Conservation (phyloP, 2,113 vertebrate genomes). For the Herpetotheres cachinnans region DNA sequence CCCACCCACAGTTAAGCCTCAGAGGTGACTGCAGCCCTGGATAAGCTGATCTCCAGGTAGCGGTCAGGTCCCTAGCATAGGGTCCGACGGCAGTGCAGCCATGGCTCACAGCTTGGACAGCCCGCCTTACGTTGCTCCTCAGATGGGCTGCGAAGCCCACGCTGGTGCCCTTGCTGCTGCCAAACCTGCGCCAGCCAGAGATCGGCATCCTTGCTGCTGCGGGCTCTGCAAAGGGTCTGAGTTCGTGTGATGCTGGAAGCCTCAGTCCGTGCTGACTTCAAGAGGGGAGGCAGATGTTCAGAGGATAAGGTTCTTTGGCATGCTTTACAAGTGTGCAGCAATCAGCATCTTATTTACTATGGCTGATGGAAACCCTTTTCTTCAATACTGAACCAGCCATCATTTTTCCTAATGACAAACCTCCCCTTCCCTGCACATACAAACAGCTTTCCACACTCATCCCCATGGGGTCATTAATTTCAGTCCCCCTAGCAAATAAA, state of each 20-base stretch:
- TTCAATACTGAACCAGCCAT: background rate
- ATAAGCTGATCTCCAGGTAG: background rate
- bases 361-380: background rate
- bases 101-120: fast-evolving
- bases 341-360: background rate
- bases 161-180: fast-evolving
- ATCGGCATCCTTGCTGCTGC: background rate
- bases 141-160: background rate
- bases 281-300: background rate
- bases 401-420: background rate
- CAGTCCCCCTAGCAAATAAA: background rate
- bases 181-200: fast-evolving
- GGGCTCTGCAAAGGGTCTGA: background rate
- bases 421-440: background rate
- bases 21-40: background rate
- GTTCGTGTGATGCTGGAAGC: background rate
- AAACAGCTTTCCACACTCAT: background rate
- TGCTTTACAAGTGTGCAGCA: background rate
- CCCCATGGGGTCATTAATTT: background rate
- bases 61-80: background rate
- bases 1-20: background rate
- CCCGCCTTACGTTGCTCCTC: background rate
- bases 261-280: background rate
- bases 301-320: background rate
- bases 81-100: fast-evolving